phyloP scores from a whole-genome alignment of 2,888 invertebrate species.

The Microctonus brassicae region DNA sequence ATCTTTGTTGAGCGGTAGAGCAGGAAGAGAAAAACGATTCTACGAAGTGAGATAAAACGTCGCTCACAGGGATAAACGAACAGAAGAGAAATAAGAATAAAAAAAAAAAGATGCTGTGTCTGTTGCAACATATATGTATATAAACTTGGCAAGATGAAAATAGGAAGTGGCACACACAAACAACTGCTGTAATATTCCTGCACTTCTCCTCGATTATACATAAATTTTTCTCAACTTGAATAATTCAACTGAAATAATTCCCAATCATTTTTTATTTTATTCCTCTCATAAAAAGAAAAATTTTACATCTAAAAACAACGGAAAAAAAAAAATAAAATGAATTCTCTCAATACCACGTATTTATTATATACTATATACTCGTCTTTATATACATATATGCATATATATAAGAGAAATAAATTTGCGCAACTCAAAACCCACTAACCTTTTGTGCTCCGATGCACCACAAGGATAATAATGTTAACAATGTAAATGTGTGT shows the following conservation, averaged over 20 bases:
- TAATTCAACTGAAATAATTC: background rate
- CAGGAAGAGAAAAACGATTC: slow-evolving; percentile 48
- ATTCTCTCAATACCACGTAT: background rate
- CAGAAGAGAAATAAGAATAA: slow-evolving; percentile 20
- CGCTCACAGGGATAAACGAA: slow-evolving; percentile 42
- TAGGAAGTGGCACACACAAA: slow-evolving; percentile 11
- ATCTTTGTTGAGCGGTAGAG: slow-evolving; percentile 14
- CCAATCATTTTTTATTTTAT: background rate
- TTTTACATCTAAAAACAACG: background rate
- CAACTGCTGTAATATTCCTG: background rate
- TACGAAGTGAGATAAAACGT: slow-evolving; percentile 46
- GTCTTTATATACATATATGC: background rate
- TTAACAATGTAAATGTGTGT: slow-evolving; percentile 36
- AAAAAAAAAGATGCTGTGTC: slow-evolving; percentile 12
- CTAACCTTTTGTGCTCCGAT: slow-evolving; percentile 58
- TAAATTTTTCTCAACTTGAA: background rate
- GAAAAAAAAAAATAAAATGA: background rate
- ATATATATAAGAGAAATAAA: slow-evolving; percentile 23
- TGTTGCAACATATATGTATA: background rate
- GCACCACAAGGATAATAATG: slow-evolving; percentile 40
- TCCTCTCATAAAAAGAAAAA: background rate
- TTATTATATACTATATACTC: no score
- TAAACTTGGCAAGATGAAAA: background rate
- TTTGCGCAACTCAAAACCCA: slow-evolving; percentile 61
- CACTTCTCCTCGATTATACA: background rate